Percentiles rank a stretch among this genome's conserved stretches.
phyloP scores from a whole-genome alignment of 2,113 vertebrate genomes.

The Grallaria varia region DNA sequence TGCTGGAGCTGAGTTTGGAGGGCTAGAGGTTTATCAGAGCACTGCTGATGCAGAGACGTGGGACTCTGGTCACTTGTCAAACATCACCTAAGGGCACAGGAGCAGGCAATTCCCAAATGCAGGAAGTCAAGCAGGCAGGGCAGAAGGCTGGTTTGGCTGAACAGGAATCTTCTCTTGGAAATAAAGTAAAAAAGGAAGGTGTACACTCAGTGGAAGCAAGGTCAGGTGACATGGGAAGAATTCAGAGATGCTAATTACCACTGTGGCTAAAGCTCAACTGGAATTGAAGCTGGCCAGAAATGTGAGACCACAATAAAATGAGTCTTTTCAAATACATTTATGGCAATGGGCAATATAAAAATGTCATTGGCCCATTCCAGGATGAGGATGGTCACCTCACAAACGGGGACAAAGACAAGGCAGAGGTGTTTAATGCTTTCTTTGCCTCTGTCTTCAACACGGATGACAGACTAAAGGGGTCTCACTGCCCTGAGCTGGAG shows the following conservation, averaged over 20 bases:
- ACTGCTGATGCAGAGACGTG: neutral
- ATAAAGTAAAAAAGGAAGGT: neutral
- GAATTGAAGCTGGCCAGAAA: neutral
- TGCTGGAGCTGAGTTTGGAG: neutral
- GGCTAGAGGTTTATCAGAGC: neutral
- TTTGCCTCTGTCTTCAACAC: neutral
- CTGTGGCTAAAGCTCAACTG: neutral
- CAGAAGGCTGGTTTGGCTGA: neutral
- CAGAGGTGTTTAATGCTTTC: neutral
- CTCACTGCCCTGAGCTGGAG: neutral
- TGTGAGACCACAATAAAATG: neutral
- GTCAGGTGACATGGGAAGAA: neutral
- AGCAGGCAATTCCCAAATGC: neutral
- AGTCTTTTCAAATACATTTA: neutral
- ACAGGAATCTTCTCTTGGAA: neutral
- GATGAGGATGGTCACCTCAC: neutral
- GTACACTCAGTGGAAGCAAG: neutral
- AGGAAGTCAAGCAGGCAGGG: neutral
- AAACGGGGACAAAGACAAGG: neutral
- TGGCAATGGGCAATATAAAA: neutral
- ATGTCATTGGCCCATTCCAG: neutral
- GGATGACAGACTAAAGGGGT: neutral
- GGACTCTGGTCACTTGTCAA: neutral
- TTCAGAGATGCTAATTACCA: neutral
- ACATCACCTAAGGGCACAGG: neutral